Evolutionary conservation across 2,888 invertebrate species (phyloP).

Genomic region (Cyclophora punctaria): DNA sequence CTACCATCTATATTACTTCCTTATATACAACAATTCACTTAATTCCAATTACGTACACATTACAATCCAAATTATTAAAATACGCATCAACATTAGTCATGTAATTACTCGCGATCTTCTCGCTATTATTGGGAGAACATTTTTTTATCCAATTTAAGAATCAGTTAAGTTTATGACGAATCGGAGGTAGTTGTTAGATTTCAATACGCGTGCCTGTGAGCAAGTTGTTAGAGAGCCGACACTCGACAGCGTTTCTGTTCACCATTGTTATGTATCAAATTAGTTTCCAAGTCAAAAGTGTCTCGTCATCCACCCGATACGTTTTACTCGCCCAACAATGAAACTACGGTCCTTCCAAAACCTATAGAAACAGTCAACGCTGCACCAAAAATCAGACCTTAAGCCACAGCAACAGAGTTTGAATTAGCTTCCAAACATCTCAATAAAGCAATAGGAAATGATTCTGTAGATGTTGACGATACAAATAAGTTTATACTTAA

Average conservation of each 20-base stretch:
- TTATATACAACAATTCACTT: conserved; percentile 16
- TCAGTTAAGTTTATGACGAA: conserved; percentile 10
- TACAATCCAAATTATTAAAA: too few species aligned
- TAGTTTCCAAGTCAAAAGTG: conserved; percentile 68
- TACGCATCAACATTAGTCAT: not conserved
- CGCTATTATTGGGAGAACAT: not conserved
- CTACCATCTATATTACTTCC: conserved; percentile 53
- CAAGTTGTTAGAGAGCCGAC: conserved; percentile 44
- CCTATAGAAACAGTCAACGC: conserved; percentile 30
- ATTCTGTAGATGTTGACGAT: conserved; percentile 30
- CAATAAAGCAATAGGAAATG: conserved; percentile 46
- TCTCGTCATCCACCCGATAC: conserved; percentile 67
- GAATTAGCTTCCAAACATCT: conserved; percentile 43
- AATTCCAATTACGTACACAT: not conserved
- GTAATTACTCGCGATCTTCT: not conserved
- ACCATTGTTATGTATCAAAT: conserved; percentile 71
- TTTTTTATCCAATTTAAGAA: not conserved
- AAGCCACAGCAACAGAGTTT: conserved; percentile 37
- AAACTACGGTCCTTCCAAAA: conserved; percentile 60
- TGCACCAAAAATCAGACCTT: not conserved
- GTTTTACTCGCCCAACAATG: conserved; percentile 68
- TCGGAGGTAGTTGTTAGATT: conserved; percentile 24
- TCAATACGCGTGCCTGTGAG: conserved; percentile 54
- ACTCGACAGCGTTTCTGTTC: conserved; percentile 63
- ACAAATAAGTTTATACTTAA: conserved; percentile 43